phyloP scores from a whole-genome alignment of 2,113 vertebrate species.

The Gymnogyps californianus region DNA sequence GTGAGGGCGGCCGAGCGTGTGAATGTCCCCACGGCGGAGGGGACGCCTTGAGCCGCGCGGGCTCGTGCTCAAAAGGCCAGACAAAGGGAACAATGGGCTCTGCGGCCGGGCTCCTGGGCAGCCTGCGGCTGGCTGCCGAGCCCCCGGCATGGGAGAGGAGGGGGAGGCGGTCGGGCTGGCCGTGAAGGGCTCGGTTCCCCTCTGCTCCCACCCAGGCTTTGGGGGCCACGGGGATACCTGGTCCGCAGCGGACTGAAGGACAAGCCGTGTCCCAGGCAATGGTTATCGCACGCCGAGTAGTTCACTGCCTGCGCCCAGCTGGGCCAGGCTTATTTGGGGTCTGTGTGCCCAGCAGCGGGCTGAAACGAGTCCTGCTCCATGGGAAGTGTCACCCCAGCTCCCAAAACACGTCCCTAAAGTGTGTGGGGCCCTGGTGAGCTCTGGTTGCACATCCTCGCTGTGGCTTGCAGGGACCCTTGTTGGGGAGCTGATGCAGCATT shows the following conservation, averaged over 20 bases:
- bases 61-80: not conserved
- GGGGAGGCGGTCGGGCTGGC: not conserved
- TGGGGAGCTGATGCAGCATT: not conserved
- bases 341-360: not conserved
- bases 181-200: not conserved
- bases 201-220: not conserved
- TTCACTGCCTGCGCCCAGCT: fast-evolving
- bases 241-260: fast-evolving
- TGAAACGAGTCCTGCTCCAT: not conserved
- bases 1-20: fast-evolving
- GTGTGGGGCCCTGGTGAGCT: not conserved
- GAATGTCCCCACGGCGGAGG: not conserved
- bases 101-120: not conserved
- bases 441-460: fast-evolving
- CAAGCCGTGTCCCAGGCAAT: fast-evolving
- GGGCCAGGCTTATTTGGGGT: not conserved
- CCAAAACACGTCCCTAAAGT: not conserved
- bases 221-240: fast-evolving
- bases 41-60: fast-evolving
- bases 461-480: not conserved
- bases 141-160: not conserved
- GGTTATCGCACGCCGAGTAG: fast-evolving
- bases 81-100: slow-evolving; percentile 40
- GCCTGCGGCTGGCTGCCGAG: not conserved
- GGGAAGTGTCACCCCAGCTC: not conserved